A percentile compares a stretch with the other conserved stretches of the same genome.
Evolutionary conservation across 2,113 vertebrate species (phyloP).

Genomic region (Indicator maculatus): DNA sequence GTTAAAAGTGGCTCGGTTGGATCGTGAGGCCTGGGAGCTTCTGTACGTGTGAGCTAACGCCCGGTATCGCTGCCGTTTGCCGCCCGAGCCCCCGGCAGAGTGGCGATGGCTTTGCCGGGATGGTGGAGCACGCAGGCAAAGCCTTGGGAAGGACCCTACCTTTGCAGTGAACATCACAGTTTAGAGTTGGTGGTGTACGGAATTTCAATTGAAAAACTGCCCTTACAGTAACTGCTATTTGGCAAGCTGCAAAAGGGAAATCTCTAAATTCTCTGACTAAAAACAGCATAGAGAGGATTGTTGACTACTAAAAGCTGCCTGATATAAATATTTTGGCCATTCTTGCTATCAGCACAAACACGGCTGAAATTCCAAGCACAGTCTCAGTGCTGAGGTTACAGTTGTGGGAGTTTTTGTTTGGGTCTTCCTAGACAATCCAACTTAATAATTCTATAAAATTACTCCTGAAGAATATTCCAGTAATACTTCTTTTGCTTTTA

Average conservation of each 20-base stretch:
- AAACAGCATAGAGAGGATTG: fast-evolving
- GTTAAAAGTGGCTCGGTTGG: background rate
- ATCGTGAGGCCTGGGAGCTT: background rate
- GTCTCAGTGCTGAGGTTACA: background rate
- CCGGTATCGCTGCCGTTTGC: fast-evolving
- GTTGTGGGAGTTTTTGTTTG: background rate
- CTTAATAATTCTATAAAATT: background rate
- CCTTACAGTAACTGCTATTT: fast-evolving
- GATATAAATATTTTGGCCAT: fast-evolving
- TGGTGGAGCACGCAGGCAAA: background rate
- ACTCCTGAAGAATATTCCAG: fast-evolving
- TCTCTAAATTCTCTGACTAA: fast-evolving
- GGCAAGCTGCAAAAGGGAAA: fast-evolving
- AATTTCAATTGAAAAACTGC: fast-evolving
- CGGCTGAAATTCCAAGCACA: background rate
- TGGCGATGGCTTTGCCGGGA: fast-evolving
- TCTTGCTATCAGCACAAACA: fast-evolving
- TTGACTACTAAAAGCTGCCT: fast-evolving
- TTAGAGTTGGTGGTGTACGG: fast-evolving
- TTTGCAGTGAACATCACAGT: fast-evolving
- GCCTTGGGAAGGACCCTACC: fast-evolving
- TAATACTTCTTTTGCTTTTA: background rate
- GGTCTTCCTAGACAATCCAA: fast-evolving
- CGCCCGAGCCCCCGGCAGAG: background rate
- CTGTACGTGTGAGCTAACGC: background rate